Evolutionary conservation across 2,797 vertebrate species (phyloP).

Genomic region (Esox masquinongy): DNA sequence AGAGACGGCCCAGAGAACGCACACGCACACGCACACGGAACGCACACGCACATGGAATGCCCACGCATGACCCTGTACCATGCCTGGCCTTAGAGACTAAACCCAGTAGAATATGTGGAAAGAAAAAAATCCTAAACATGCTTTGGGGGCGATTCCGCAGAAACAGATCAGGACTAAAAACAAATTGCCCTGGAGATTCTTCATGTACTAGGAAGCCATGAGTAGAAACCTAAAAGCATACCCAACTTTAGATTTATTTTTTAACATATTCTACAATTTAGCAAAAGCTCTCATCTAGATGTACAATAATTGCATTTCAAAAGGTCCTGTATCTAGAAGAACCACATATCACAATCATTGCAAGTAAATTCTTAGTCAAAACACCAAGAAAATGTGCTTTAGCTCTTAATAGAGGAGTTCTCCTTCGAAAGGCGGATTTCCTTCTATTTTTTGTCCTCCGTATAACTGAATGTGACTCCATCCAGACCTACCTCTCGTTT

Average conservation of each 20-base stretch:
- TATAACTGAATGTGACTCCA: background rate
- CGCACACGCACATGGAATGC: slow-evolving; percentile 1
- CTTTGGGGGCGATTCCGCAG: too few species aligned
- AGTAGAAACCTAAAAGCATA: background rate
- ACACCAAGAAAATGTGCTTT: background rate
- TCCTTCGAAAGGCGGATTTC: background rate
- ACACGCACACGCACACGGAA: slow-evolving; percentile 5
- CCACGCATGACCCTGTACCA: background rate
- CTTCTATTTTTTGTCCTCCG: background rate
- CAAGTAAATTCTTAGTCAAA: background rate
- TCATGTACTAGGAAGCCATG: too few species aligned
- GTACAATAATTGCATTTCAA: background rate
- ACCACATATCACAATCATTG: background rate
- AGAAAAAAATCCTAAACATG: slow-evolving; percentile 13
- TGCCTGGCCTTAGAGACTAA: too few species aligned
- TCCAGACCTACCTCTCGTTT: slow-evolving; percentile 32
- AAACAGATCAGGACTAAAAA: too few species aligned
- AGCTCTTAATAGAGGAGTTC: background rate
- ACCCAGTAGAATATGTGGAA: slow-evolving; percentile 44
- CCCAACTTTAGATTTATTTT: background rate
- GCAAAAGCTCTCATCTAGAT: too few species aligned
- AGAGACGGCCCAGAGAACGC: slow-evolving; percentile 30
- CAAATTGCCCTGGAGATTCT: too few species aligned
- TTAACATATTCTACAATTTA: background rate
- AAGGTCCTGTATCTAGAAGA: background rate